These are phyloP conservation scores for Thaumetopoea pityocampa DNA, from an alignment of 1,140 invertebrate species.

Conservation along the genomic window DNA sequence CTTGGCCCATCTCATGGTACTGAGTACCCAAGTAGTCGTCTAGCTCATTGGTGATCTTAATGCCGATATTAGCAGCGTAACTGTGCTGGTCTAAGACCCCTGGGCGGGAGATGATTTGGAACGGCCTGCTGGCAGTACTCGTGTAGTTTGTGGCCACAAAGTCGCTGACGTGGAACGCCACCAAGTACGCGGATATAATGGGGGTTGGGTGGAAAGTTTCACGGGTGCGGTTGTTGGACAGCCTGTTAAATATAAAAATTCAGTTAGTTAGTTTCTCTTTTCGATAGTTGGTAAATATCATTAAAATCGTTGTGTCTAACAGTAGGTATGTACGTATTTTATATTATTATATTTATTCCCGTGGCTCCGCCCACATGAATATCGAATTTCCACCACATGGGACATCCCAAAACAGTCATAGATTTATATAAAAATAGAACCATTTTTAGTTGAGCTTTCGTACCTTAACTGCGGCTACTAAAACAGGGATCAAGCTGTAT, in stretches of 20 bases:
- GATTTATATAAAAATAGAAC: no score
- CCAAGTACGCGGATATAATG: constrained; percentile 89
- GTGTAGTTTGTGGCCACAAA: constrained; percentile 71
- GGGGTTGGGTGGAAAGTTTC: constrained; percentile 77
- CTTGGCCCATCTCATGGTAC: constrained; percentile 68
- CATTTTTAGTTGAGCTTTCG: no score
- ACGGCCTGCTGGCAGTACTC: constrained; percentile 59
- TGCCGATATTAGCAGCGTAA: constrained; percentile 74
- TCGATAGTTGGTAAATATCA: no score
- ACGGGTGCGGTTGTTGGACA: constrained; percentile 31
- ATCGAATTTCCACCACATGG: no score
- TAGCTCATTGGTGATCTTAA: constrained; percentile 72
- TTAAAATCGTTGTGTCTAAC: no score
- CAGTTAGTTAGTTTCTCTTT: background rate
- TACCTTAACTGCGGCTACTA: no score
- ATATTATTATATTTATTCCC: no score
- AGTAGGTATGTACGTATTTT: no score
- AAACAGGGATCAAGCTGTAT: no score
- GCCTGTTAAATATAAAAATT: constrained; percentile 12
- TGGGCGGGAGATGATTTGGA: constrained; percentile 63
- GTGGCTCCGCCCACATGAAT: no score
- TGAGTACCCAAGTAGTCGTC: constrained; percentile 69
- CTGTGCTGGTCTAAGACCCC: constrained; percentile 62
- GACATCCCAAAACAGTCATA: no score
- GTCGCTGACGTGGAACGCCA: constrained; percentile 91